These are phyloP conservation scores for Tholera decimalis DNA, from an alignment of 2,888 invertebrate species.

Conservation along the genomic window DNA sequence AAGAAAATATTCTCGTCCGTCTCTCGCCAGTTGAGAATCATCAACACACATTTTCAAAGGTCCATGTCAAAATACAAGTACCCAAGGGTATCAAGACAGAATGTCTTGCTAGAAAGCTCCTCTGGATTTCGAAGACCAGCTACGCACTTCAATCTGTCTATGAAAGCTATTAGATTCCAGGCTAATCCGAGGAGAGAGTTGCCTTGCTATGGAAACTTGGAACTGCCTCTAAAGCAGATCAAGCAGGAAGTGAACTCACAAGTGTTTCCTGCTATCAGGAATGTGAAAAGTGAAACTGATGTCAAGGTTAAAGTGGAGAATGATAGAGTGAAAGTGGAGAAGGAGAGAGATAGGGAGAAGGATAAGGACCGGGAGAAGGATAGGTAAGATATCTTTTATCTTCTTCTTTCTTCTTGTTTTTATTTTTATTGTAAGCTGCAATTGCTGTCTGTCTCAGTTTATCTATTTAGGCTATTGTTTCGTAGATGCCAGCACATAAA, in stretches of 20 bases:
- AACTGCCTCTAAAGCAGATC: constrained; percentile 83
- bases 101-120: constrained; percentile 81
- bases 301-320: constrained; percentile 77
- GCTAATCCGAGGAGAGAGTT: constrained; percentile 82
- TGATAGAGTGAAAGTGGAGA: constrained; percentile 76
- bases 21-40: constrained; percentile 83
- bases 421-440: no score
- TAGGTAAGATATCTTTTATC: constrained; percentile 35
- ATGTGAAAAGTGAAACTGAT: constrained; percentile 73
- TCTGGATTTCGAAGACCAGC: constrained; percentile 77
- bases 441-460: no score
- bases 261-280: constrained; percentile 78
- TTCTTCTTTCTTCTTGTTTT: no score
- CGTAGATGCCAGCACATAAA: no score
- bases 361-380: constrained; percentile 71
- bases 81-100: constrained; percentile 85
- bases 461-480: no score
- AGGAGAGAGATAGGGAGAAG: constrained; percentile 74
- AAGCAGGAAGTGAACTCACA: constrained; percentile 82
- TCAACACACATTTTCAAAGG: constrained; percentile 84
- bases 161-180: constrained; percentile 86
- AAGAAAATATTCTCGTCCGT: constrained; percentile 86
- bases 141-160: constrained; percentile 79
- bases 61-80: constrained; percentile 87
- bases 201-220: constrained; percentile 88